Evolutionary conservation across 2,113 vertebrate genomes (phyloP).

Genomic region (Aspidoscelis tigris): DNA sequence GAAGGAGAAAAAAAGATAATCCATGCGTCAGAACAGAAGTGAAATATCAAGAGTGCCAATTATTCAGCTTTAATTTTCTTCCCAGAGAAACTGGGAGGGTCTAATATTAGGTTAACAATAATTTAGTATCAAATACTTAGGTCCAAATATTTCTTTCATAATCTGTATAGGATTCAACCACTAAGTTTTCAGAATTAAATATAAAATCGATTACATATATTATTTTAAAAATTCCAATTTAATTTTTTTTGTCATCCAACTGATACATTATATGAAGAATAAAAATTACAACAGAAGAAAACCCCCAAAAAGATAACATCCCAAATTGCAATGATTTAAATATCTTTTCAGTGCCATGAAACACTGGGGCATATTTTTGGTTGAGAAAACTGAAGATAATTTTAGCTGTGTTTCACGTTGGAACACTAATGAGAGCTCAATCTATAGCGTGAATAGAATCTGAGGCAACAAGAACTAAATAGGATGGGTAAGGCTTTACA

Average conservation of each 20-base stretch:
- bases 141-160: background rate
- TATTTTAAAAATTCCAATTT: background rate
- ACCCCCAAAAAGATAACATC: background rate
- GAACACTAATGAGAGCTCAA: background rate
- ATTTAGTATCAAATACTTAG: background rate
- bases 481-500: background rate
- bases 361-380: background rate
- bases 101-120: background rate
- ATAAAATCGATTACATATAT: background rate
- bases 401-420: background rate
- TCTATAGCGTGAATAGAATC: background rate
- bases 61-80: background rate
- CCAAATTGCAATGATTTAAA: background rate
- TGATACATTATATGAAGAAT: background rate
- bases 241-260: background rate
- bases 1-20: constrained; percentile 40
- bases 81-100: no score
- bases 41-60: background rate
- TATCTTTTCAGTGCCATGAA: background rate
- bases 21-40: constrained; percentile 24
- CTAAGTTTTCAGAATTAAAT: background rate
- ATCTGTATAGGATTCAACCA: background rate
- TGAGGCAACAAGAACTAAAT: background rate
- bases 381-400: background rate
- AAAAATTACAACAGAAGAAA: background rate